Evolutionary conservation across 2,888 invertebrate genomes (phyloP).

Genomic region (Aelia acuminata): DNA sequence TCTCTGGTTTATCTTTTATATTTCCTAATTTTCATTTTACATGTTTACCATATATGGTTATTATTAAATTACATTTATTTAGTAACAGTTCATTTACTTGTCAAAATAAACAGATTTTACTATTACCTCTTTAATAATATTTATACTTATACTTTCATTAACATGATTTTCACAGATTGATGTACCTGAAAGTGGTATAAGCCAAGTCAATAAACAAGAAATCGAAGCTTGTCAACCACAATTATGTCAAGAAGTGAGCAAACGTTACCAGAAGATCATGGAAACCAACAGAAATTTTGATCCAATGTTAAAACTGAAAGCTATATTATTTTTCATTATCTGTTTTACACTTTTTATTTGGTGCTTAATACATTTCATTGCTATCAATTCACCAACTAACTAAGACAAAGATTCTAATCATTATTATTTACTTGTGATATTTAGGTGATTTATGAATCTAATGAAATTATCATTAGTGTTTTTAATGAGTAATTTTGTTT

Average conservation of each 20-base stretch:
- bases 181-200: background rate
- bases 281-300: conserved; percentile 45
- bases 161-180: background rate
- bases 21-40: no score
- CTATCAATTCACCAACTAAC: background rate
- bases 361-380: conserved; percentile 15
- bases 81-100: no score
- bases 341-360: conserved; percentile 40
- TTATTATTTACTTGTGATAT: background rate
- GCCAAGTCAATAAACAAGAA: background rate
- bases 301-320: conserved; percentile 35
- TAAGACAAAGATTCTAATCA: background rate
- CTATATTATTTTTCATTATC: background rate
- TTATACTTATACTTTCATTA: no score
- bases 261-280: background rate
- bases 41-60: no score
- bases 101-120: no score
- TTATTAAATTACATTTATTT: no score
- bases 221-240: background rate
- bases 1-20: no score
- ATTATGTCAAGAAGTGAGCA: conserved; percentile 28
- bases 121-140: no score
- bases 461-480: background rate
- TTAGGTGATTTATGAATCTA: background rate
- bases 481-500: conserved; percentile 17